A percentile compares a stretch with the other conserved stretches of the same genome.
phyloP scores from a whole-genome alignment of 2,888 invertebrate genomes.

The Troides aeacus region DNA sequence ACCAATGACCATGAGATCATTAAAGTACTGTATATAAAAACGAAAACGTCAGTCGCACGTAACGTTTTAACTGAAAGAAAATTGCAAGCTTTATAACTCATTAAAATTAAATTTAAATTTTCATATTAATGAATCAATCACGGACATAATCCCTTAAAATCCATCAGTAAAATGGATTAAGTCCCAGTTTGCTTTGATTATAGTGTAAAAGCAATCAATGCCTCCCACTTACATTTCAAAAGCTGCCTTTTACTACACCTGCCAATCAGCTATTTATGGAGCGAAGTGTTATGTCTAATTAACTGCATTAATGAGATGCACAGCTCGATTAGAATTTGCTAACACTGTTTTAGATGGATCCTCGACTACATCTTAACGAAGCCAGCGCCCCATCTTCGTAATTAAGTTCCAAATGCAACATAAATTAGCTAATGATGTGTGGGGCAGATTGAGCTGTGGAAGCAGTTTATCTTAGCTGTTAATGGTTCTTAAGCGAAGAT shows the following conservation, averaged over 20 bases:
- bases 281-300: constrained; percentile 6
- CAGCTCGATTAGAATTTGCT: constrained; percentile 28
- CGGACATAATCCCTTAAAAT: constrained; percentile 22
- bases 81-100: constrained; percentile 22
- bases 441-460: constrained; percentile 49
- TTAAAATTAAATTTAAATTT: constrained; percentile 30
- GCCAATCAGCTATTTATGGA: constrained; percentile 2
- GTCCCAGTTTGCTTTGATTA: constrained; percentile 22
- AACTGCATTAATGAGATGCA: constrained; percentile 6
- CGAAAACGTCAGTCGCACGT: background rate
- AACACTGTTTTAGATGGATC: constrained; percentile 34
- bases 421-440: constrained; percentile 72
- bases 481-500: constrained; percentile 50
- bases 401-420: constrained; percentile 63
- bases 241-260: constrained; percentile 1
- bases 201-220: constrained; percentile 21
- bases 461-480: constrained; percentile 35
- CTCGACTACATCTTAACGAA: constrained; percentile 43
- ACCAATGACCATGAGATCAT: background rate
- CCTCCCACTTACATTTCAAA: constrained; percentile 9
- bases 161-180: constrained; percentile 25
- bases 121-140: constrained; percentile 29
- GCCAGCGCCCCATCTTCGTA: constrained; percentile 49
- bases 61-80: constrained; percentile 12
- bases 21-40: background rate